phyloP scores from a whole-genome alignment of 1,140 invertebrate species.

The Cephus cinctus region DNA sequence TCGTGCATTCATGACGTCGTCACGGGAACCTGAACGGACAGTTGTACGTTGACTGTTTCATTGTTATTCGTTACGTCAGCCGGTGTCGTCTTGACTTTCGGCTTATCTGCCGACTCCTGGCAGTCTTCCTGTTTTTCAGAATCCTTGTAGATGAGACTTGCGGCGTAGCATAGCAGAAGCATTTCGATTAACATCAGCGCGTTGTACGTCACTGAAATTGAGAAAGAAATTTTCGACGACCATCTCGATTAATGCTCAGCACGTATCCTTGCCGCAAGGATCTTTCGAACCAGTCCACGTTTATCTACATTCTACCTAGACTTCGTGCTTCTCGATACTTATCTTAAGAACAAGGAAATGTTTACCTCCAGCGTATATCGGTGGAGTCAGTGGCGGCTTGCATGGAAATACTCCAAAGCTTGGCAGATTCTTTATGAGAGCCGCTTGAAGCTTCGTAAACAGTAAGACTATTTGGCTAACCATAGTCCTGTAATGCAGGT shows the following conservation, averaged over 20 bases:
- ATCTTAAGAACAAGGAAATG: constrained; percentile 19
- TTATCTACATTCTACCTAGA: not conserved
- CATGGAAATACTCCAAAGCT: constrained; percentile 46
- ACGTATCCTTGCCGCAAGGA: constrained; percentile 3
- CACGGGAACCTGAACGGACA: no score
- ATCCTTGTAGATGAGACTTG: constrained; percentile 38
- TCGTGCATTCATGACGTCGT: no score
- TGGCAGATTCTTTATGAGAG: constrained; percentile 41
- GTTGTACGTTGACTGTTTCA: no score
- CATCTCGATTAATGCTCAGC: constrained; percentile 12
- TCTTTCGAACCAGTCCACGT: not conserved
- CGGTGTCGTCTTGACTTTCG: constrained; percentile 31
- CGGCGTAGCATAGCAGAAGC: constrained; percentile 51
- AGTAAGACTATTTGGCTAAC: constrained; percentile 48
- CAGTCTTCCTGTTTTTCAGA: constrained; percentile 16
- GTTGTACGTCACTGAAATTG: constrained; percentile 52
- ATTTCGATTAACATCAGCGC: constrained; percentile 53
- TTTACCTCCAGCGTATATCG: constrained; percentile 49
- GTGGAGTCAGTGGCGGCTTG: constrained; percentile 47
- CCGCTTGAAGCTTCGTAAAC: constrained; percentile 48
- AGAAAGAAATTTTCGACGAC: constrained; percentile 19
- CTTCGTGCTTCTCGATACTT: not conserved
- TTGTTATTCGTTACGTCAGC: constrained; percentile 31
- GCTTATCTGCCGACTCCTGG: constrained; percentile 24
- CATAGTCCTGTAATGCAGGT: constrained; percentile 35